Evolutionary conservation across 2,797 vertebrate genomes (phyloP).

Genomic region (Catamblyrhynchus diadema): DNA sequence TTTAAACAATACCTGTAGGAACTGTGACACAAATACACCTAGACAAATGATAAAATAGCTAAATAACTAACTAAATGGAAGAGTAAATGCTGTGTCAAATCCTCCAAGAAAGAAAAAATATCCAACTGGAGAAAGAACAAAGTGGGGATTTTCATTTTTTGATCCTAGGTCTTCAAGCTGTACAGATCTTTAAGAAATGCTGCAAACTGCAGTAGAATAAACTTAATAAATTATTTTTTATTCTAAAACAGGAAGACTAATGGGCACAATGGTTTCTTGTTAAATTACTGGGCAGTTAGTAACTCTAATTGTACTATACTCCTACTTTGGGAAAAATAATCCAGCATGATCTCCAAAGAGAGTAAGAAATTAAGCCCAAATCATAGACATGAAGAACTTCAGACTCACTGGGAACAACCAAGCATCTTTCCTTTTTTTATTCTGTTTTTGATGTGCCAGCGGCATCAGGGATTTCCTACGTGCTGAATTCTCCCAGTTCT

Average conservation of each 20-base stretch:
- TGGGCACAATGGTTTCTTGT: fast-evolving
- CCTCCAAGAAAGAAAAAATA: neutral
- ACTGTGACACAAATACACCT: neutral
- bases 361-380: neutral
- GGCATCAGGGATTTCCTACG: neutral
- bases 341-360: neutral
- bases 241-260: neutral
- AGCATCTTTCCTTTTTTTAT: fast-evolving
- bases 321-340: neutral
- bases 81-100: neutral
- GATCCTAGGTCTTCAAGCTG: neutral
- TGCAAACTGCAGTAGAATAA: neutral
- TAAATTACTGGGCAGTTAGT: neutral
- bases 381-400: neutral
- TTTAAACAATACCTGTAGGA: neutral
- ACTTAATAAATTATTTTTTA: neutral
- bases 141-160: neutral
- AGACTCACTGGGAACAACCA: neutral
- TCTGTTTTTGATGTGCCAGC: neutral
- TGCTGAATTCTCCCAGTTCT: neutral
- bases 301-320: neutral
- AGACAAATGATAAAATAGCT: neutral
- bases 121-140: neutral
- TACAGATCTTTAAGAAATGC: neutral
- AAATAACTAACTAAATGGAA: neutral